phyloP scores from a whole-genome alignment of 1,140 invertebrate species.

The Gryllus bimaculatus region DNA sequence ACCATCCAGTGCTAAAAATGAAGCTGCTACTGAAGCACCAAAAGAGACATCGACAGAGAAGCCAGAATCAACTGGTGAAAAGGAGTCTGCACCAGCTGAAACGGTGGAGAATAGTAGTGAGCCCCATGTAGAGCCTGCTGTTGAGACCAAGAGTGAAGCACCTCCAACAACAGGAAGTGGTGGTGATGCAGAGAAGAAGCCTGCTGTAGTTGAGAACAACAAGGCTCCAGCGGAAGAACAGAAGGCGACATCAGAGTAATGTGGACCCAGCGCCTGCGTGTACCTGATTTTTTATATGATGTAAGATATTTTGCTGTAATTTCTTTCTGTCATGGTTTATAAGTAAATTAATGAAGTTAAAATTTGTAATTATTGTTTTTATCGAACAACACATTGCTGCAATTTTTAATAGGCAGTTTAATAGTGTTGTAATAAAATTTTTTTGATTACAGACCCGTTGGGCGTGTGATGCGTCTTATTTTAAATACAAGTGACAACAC shows the following conservation, averaged over 20 bases:
- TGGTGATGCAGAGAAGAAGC: neutral
- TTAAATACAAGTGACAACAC: slow-evolving; percentile 15
- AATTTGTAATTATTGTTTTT: neutral
- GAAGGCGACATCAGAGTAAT: slow-evolving; percentile 12
- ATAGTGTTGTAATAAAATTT: neutral
- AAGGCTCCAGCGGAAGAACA: slow-evolving; percentile 13
- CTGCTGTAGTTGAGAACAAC: slow-evolving; percentile 11
- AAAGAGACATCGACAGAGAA: neutral
- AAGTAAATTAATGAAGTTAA: neutral
- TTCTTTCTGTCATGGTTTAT: too few relatives aligned
- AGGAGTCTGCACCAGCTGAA: neutral
- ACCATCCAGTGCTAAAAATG: neutral
- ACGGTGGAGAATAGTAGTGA: neutral
- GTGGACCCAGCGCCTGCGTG: neutral
- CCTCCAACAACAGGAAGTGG: neutral
- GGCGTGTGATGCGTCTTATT: slow-evolving; percentile 12
- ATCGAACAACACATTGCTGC: neutral
- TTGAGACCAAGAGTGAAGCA: neutral
- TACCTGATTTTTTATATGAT: slow-evolving; percentile 18
- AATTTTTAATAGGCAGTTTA: neutral
- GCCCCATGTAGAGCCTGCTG: neutral
- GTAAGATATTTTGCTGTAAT: neutral
- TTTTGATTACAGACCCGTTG: slow-evolving; percentile 11
- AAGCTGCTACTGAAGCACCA: neutral
- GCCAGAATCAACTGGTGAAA: neutral